Evolutionary conservation across 2,888 invertebrate genomes (phyloP).

Genomic region (Pantelozetes paolii): DNA sequence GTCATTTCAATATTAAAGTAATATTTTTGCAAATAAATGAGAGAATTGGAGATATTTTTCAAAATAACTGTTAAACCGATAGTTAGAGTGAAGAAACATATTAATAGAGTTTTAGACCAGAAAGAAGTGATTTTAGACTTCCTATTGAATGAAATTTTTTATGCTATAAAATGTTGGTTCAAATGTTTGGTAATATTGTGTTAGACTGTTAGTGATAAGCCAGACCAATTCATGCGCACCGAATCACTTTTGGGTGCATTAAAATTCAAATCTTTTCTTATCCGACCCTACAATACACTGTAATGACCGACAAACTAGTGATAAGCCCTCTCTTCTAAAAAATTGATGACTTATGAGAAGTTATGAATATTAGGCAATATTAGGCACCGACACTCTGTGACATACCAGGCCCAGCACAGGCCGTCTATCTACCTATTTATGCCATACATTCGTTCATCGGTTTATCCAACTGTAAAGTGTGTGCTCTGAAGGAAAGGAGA

Average conservation of each 20-base stretch:
- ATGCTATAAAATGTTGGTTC: neutral
- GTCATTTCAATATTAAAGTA: neutral
- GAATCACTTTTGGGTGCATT: slow-evolving; percentile 24
- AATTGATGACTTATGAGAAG: slow-evolving; percentile 35
- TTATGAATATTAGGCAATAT: slow-evolving; percentile 35
- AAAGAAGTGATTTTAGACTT: slow-evolving; percentile 12
- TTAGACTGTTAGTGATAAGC: slow-evolving; percentile 31
- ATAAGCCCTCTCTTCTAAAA: slow-evolving; percentile 24
- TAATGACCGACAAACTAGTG: slow-evolving; percentile 36
- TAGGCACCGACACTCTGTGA: slow-evolving; percentile 18
- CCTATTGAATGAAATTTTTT: slow-evolving; percentile 2
- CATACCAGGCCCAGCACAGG: neutral
- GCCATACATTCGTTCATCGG: neutral
- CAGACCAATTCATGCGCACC: slow-evolving; percentile 8
- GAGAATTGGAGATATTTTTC: neutral
- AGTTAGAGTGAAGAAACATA: neutral
- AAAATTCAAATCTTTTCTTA: slow-evolving; percentile 36
- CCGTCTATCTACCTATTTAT: slow-evolving; percentile 19
- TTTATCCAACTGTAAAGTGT: slow-evolving; percentile 34
- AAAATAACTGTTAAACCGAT: neutral
- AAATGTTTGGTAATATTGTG: slow-evolving; percentile 7
- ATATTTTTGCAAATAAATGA: neutral
- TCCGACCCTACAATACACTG: slow-evolving; percentile 25
- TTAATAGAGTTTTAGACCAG: neutral
- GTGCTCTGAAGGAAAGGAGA: slow-evolving; percentile 27